Conservation (phyloP, 2,888 invertebrate species). For the Heterodera filipjevi region DNA sequence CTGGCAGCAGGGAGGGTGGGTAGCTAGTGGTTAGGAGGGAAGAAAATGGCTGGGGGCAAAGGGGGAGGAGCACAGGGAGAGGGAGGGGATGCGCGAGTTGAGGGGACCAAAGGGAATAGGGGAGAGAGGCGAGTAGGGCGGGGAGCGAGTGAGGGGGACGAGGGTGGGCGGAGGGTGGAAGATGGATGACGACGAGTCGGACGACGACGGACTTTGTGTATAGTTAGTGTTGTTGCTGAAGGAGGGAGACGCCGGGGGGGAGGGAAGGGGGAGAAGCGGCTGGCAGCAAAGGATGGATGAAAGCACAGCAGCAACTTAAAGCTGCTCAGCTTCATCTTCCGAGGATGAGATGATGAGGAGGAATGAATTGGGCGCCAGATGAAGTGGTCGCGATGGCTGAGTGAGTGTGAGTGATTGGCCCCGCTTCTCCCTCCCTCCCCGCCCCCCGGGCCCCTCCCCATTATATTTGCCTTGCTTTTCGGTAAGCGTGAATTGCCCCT, state of each 20-base stretch:
- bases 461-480: conserved; percentile 1
- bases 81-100: not conserved
- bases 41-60: conserved; percentile 2
- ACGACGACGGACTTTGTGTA: no score
- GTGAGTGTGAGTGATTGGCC: conserved; percentile 19
- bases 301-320: not conserved
- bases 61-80: not conserved
- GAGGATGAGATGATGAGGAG: not conserved
- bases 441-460: not conserved
- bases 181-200: no score
- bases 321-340: not conserved
- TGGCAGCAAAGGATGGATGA: no score
- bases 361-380: conserved; percentile 17
- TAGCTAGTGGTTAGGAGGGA: not conserved
- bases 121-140: no score
- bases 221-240: no score
- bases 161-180: not conserved
- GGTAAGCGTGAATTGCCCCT: not conserved
- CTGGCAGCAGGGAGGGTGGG: not conserved
- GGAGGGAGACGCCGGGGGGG: no score
- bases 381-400: not conserved
- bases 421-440: conserved; percentile 11
- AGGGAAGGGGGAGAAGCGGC: no score
- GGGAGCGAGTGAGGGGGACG: not conserved
- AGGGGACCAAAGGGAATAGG: not conserved